A percentile compares a stretch with the other conserved stretches of the same genome.
Evolutionary conservation across 2,888 invertebrate species (phyloP).

Genomic region (Chironomus tentans): DNA sequence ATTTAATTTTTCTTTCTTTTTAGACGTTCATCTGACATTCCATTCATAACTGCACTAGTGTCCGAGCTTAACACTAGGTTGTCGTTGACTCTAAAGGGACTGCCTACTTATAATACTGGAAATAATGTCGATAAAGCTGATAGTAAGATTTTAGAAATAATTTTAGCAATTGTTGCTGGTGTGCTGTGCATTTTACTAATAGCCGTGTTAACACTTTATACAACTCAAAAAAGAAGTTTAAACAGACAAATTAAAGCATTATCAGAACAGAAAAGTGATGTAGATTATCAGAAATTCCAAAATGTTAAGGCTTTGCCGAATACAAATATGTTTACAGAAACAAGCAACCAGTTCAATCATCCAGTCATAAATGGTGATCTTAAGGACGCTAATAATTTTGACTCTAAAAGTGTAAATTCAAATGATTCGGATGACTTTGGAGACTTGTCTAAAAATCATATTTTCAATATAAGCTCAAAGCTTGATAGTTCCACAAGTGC

Average conservation of each 20-base stretch:
- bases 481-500: background rate
- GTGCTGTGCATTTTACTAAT: slow-evolving; percentile 47
- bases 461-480: slow-evolving; percentile 4
- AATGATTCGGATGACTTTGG: slow-evolving; percentile 18
- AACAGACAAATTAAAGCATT: slow-evolving; percentile 53
- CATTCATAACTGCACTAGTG: too few species aligned
- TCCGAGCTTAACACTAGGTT: background rate
- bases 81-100: slow-evolving; percentile 40
- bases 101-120: slow-evolving; percentile 26
- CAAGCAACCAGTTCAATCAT: slow-evolving; percentile 50
- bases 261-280: slow-evolving; percentile 51
- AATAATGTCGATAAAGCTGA: slow-evolving; percentile 41
- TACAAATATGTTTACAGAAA: slow-evolving; percentile 61
- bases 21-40: too few species aligned
- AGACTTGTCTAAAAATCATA: background rate
- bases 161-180: slow-evolving; percentile 46
- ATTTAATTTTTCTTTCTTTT: too few species aligned
- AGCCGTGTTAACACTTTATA: slow-evolving; percentile 46
- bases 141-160: slow-evolving; percentile 41
- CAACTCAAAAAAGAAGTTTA: slow-evolving; percentile 49
- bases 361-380: slow-evolving; percentile 54
- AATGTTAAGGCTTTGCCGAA: slow-evolving; percentile 47
- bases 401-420: slow-evolving; percentile 44
- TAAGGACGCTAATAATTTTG: slow-evolving; percentile 44
- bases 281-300: slow-evolving; percentile 47